phyloP scores from a whole-genome alignment of 1,140 invertebrate genomes.

The Neuroterus valhalla region DNA sequence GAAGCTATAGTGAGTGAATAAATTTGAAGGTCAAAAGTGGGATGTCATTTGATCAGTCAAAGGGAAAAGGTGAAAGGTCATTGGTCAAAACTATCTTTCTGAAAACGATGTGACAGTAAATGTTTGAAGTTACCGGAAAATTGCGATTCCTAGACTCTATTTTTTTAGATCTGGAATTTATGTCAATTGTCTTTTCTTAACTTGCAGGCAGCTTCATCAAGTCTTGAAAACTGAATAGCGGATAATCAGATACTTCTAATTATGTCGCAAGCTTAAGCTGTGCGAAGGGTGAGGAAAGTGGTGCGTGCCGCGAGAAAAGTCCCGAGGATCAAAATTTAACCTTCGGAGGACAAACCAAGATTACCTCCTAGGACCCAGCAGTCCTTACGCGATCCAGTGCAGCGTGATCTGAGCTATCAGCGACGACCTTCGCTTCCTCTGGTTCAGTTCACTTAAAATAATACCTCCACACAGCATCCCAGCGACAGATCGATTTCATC shows the following conservation, averaged over 20 bases:
- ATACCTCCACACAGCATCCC: constrained; percentile 40
- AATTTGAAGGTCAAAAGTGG: too few relatives aligned
- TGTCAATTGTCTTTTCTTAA: not conserved
- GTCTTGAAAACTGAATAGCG: not conserved
- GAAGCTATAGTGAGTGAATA: too few relatives aligned
- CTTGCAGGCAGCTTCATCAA: constrained; percentile 22
- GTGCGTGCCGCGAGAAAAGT: constrained; percentile 70
- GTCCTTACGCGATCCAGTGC: constrained; percentile 53
- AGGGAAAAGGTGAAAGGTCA: too few relatives aligned
- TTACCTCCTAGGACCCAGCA: constrained; percentile 68
- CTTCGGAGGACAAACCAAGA: constrained; percentile 66
- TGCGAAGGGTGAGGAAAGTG: constrained; percentile 45
- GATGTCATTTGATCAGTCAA: too few relatives aligned
- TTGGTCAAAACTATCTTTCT: too few relatives aligned
- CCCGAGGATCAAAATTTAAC: constrained; percentile 70
- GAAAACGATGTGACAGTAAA: too few relatives aligned
- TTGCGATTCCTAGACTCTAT: too few relatives aligned
- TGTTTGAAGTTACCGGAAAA: too few relatives aligned
- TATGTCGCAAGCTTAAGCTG: constrained; percentile 46
- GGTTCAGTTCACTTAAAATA: constrained; percentile 57
- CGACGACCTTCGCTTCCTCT: constrained; percentile 38
- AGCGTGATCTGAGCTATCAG: constrained; percentile 40
- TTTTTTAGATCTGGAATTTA: too few relatives aligned
- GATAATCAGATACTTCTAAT: constrained; percentile 52
- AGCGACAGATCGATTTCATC: constrained; percentile 39